A percentile compares a stretch with the other conserved stretches of the same genome.
phyloP scores from a whole-genome alignment of 2,888 invertebrate species.

The Campoplex nolae region DNA sequence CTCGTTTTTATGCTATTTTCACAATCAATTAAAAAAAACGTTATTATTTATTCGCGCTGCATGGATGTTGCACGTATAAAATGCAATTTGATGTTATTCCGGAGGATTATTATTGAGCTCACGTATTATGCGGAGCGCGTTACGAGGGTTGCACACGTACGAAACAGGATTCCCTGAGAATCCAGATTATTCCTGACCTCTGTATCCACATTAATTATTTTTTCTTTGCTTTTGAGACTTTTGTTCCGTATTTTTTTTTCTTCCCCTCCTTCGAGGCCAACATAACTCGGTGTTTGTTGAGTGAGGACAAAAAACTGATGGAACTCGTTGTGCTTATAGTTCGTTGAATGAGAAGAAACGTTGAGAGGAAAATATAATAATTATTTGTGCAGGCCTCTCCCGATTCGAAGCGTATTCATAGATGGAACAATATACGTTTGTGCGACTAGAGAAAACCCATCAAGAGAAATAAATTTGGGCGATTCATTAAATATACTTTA shows the following conservation, averaged over 20 bases:
- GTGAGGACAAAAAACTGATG: neutral
- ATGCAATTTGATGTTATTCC: neutral
- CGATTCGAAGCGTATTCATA: conserved; percentile 4
- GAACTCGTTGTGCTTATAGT: neutral
- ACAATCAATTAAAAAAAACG: neutral
- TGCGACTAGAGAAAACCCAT: neutral
- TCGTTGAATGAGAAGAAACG: neutral
- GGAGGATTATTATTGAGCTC: conserved; percentile 5
- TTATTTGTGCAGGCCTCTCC: neutral
- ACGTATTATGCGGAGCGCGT: neutral
- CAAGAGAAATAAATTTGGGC: neutral
- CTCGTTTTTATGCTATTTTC: neutral
- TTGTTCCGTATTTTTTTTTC: neutral
- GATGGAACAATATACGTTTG: neutral
- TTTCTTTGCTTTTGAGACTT: neutral
- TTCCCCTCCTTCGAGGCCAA: neutral
- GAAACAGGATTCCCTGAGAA: neutral
- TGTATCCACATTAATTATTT: neutral
- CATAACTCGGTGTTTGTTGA: conserved; percentile 6
- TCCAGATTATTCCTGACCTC: neutral
- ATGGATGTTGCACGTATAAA: neutral
- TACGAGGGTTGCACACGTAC: conserved; percentile 2
- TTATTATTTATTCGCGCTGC: neutral
- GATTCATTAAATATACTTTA: neutral
- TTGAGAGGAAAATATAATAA: neutral